Percentiles rank a stretch among this genome's conserved stretches.
These are phyloP conservation scores for Acromyrmex echinatior DNA, from an alignment of 1,140 invertebrate genomes.

Conservation along the genomic window DNA sequence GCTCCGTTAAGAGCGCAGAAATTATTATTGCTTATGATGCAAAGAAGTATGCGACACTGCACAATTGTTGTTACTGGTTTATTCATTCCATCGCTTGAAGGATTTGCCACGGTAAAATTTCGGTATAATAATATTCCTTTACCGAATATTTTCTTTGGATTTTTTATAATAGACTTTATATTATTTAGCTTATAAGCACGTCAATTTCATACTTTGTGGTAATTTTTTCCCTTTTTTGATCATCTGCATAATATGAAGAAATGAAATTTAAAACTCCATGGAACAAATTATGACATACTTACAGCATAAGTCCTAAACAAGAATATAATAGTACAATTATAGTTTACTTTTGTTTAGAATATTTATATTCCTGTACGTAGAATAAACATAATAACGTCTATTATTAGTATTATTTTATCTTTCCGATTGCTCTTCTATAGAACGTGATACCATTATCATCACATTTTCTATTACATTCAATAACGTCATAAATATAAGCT, in stretches of 20 bases:
- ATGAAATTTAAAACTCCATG: not conserved
- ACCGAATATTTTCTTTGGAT: not conserved
- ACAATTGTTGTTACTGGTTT: slow-evolving; percentile 41
- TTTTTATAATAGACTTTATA: not conserved
- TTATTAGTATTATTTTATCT: no score
- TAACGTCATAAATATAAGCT: no score
- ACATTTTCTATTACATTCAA: no score
- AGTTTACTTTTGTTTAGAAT: no score
- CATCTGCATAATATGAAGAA: not conserved
- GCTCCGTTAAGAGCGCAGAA: slow-evolving; percentile 50
- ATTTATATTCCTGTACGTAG: no score
- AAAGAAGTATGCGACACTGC: slow-evolving; percentile 43
- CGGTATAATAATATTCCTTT: not conserved
- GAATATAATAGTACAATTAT: no score
- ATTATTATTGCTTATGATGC: slow-evolving; percentile 66
- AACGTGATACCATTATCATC: no score
- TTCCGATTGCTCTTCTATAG: no score
- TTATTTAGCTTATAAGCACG: slow-evolving; percentile 4
- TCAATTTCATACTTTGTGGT: slow-evolving; percentile 15
- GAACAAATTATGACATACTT: no score
- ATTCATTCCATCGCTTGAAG: slow-evolving; percentile 54
- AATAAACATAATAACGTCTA: no score
- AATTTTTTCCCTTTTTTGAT: not conserved
- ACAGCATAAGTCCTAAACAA: no score
- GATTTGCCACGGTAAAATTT: slow-evolving; percentile 62